phyloP scores from a whole-genome alignment of 1,140 invertebrate species.

The Listronotus oregonensis region DNA sequence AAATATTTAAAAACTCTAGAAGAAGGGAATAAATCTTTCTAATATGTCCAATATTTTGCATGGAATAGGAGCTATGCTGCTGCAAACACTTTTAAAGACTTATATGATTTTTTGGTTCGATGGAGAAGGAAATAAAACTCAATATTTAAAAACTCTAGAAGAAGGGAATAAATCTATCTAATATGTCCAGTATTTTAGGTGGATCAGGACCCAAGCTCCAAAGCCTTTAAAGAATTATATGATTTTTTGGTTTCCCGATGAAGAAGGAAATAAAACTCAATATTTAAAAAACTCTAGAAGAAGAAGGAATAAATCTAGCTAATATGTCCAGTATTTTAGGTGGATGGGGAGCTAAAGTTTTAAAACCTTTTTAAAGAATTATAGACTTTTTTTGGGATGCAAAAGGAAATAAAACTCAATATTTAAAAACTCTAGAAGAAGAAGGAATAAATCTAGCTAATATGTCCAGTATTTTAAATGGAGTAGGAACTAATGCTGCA shows the following conservation, averaged over 20 bases:
- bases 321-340: neutral
- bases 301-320: constrained; percentile 5
- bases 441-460: too few relatives aligned
- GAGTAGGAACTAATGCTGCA: neutral
- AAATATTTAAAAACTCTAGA: neutral
- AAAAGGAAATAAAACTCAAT: neutral
- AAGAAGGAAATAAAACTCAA: neutral
- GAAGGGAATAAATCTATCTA: too few relatives aligned
- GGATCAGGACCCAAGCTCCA: too few relatives aligned
- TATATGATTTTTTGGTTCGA: neutral
- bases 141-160: too few relatives aligned
- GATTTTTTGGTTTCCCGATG: constrained; percentile 1
- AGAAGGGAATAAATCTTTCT: neutral
- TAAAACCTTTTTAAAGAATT: constrained; percentile 9
- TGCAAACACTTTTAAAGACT: too few relatives aligned
- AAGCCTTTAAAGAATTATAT: too few relatives aligned
- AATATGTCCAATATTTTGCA: constrained; percentile 2
- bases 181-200: too few relatives aligned
- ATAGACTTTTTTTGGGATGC: neutral
- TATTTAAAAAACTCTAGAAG: neutral
- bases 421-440: too few relatives aligned
- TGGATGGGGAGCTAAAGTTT: neutral
- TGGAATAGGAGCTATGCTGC: constrained; percentile 8
- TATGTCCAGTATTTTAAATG: too few relatives aligned
- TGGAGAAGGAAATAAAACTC: neutral